These are phyloP conservation scores for Eupsittula cactorum DNA, from an alignment of 2,113 vertebrate genomes.

Conservation along the genomic window DNA sequence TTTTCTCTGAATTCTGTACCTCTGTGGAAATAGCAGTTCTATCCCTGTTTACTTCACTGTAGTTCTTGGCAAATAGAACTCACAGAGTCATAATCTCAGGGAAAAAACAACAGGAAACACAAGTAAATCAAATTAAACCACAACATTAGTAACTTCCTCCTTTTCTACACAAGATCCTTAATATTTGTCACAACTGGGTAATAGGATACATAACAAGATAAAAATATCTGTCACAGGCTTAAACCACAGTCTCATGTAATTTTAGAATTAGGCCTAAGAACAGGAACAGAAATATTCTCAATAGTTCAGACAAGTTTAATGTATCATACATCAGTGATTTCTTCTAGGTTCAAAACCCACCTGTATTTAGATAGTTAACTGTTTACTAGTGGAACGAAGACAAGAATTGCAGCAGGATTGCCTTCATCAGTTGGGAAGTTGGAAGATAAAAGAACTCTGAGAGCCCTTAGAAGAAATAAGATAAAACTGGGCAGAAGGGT, in stretches of 20 bases:
- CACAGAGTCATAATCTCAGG: not conserved
- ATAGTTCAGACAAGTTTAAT: not conserved
- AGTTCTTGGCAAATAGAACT: not conserved
- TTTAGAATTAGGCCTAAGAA: not conserved
- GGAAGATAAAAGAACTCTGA: not conserved
- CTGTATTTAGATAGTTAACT: not conserved
- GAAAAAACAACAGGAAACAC: not conserved
- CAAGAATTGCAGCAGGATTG: not conserved
- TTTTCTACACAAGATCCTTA: not conserved
- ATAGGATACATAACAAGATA: not conserved
- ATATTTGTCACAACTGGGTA: not conserved
- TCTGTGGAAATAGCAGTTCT: not conserved
- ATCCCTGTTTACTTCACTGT: not conserved
- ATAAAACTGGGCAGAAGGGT: not conserved
- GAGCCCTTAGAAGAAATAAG: not conserved
- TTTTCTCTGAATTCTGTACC: not conserved
- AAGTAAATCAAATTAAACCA: not conserved
- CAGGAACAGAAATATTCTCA: not conserved
- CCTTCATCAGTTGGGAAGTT: not conserved
- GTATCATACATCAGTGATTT: not conserved
- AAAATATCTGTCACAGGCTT: not conserved
- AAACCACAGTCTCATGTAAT: accelerated
- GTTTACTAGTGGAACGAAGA: not conserved
- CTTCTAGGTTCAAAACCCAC: not conserved
- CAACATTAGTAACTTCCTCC: not conserved